A percentile compares a stretch with the other conserved stretches of the same genome.
Conservation (phyloP, 2,888 invertebrate species). For the Aporophyla lueneburgensis region DNA sequence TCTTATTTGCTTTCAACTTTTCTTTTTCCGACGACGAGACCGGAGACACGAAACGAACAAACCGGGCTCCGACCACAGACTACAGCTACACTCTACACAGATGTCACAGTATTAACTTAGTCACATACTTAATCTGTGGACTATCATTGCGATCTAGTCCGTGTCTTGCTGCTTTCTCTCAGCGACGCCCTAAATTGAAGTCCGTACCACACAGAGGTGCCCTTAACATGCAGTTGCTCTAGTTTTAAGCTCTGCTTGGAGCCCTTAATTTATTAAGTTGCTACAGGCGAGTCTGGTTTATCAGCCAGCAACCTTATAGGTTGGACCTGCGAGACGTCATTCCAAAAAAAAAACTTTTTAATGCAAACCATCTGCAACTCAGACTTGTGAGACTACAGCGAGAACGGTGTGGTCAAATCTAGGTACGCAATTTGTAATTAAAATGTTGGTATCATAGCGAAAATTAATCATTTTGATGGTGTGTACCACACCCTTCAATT, state of each 20-base stretch:
- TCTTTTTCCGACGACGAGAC: slow-evolving; percentile 47
- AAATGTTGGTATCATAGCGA: background rate
- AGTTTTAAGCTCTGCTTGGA: too few species aligned
- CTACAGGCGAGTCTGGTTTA: too few species aligned
- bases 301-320: too few species aligned
- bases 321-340: too few species aligned
- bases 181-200: too few species aligned
- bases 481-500: background rate
- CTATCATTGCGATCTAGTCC: background rate
- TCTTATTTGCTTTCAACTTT: slow-evolving; percentile 52
- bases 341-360: too few species aligned
- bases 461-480: background rate
- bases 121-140: background rate
- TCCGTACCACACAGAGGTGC: too few species aligned
- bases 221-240: too few species aligned
- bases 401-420: background rate
- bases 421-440: background rate
- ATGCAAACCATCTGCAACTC: too few species aligned
- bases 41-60: slow-evolving; percentile 22
- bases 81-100: background rate
- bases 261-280: too few species aligned
- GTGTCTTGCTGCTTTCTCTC: too few species aligned
- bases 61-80: slow-evolving; percentile 48
- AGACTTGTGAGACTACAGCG: background rate
- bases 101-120: background rate